Percentiles rank a stretch among this genome's conserved stretches.
phyloP scores from a whole-genome alignment of 2,113 vertebrate species.

The Nettapus auritus region DNA sequence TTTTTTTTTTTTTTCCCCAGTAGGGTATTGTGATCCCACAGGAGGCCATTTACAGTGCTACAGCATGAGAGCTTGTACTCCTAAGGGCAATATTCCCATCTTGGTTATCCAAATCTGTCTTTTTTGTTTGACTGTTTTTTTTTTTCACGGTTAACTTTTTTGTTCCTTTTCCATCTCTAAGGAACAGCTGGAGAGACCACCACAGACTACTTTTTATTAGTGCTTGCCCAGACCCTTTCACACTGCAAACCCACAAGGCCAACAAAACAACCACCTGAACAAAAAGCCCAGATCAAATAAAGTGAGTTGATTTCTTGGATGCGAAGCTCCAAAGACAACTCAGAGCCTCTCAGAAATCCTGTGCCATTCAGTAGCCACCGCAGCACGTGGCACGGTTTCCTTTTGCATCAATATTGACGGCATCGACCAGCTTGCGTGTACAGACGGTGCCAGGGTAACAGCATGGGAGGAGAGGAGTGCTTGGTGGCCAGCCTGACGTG shows the following conservation, averaged over 20 bases:
- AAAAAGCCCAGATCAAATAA: neutral
- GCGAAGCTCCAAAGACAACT: neutral
- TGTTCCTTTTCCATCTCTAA: neutral
- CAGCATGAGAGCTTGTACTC: neutral
- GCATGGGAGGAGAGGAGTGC: neutral
- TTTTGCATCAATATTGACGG: neutral
- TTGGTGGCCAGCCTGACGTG: rapidly evolving
- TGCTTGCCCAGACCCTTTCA: neutral
- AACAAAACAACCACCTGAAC: neutral
- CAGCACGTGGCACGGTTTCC: neutral
- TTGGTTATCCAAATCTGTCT: neutral
- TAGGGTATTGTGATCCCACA: neutral
- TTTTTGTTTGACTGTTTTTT: neutral
- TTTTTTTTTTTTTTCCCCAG: neutral
- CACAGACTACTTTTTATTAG: neutral
- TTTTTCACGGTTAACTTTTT: neutral
- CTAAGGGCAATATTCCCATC: neutral
- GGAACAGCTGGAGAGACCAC: neutral
- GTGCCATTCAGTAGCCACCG: neutral
- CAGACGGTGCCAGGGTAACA: neutral
- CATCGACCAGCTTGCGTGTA: neutral
- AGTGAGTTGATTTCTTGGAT: neutral
- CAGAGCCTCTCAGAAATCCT: neutral
- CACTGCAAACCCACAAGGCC: neutral
- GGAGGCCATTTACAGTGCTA: neutral